A percentile compares a stretch with the other conserved stretches of the same genome.
These are phyloP conservation scores for Folsomia manolachei DNA, from an alignment of 2,888 invertebrate genomes.

Conservation along the genomic window DNA sequence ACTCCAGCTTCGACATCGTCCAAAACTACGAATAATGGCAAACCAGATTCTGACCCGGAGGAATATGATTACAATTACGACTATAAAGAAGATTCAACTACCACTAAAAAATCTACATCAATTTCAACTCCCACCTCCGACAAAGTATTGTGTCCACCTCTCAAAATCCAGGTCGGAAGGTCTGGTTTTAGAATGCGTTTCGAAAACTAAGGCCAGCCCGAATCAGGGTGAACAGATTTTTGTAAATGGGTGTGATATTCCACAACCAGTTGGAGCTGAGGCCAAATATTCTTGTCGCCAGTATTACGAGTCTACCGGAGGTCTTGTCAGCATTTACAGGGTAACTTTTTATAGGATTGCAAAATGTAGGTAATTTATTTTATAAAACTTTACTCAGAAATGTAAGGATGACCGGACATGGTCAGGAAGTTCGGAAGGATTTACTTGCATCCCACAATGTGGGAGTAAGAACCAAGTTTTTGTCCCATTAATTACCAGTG, in stretches of 20 bases:
- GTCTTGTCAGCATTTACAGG: constrained; percentile 32
- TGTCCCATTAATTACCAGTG: constrained; percentile 39
- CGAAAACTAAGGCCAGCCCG: constrained; percentile 21
- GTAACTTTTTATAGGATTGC: too few species aligned
- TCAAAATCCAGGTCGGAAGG: constrained; percentile 19
- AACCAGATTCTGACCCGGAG: background rate
- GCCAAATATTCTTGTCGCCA: constrained; percentile 42
- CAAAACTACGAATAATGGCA: background rate
- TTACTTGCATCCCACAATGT: constrained; percentile 43
- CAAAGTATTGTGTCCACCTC: constrained; percentile 21
- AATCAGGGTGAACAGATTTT: constrained; percentile 18
- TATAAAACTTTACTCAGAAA: too few species aligned
- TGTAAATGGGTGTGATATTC: constrained; percentile 23
- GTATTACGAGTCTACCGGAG: constrained; percentile 40
- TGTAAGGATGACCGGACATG: constrained; percentile 46
- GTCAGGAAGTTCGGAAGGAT: constrained; percentile 36
- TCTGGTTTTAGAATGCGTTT: constrained; percentile 30
- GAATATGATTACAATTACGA: constrained; percentile 7
- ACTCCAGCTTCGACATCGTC: constrained; percentile 3
- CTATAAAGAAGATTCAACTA: too few species aligned
- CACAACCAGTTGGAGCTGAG: constrained; percentile 35
- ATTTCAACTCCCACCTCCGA: constrained; percentile 11
- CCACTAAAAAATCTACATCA: constrained; percentile 21
- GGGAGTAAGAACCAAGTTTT: constrained; percentile 35
- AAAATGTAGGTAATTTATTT: too few species aligned